Percentiles rank a stretch among this genome's conserved stretches.
These are phyloP conservation scores for Troides oblongomaculatus DNA, from an alignment of 2,888 invertebrate species.

Conservation along the genomic window DNA sequence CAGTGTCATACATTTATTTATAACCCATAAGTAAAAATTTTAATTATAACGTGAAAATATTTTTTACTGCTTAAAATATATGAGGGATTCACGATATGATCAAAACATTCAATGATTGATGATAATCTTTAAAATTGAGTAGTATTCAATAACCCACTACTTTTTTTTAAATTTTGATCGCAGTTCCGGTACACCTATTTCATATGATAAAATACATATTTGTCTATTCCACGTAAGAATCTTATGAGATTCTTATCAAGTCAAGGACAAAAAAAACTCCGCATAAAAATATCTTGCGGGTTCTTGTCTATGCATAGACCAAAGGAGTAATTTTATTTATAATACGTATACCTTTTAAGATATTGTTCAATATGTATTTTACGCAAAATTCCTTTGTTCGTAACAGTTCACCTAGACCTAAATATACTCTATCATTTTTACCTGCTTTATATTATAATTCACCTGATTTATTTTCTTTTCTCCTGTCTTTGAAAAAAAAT, in stretches of 20 bases:
- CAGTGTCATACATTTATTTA: no score
- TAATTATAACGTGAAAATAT: no score
- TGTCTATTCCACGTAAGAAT: no score
- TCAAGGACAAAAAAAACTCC: not conserved
- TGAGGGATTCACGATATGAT: not conserved
- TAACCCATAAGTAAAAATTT: no score
- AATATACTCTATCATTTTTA: not conserved
- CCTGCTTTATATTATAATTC: not conserved
- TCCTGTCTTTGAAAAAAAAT: not conserved
- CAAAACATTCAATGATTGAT: not conserved
- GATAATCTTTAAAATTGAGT: no score
- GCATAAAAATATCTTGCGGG: not conserved
- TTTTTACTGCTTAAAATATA: not conserved
- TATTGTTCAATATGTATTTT: not conserved
- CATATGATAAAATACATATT: no score
- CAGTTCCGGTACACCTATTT: no score
- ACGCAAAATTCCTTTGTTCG: not conserved
- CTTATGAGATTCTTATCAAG: no score
- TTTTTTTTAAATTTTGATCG: no score
- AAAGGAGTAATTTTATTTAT: not conserved
- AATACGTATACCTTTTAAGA: not conserved
- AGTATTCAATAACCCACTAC: no score
- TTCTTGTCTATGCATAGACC: not conserved
- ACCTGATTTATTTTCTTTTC: not conserved
- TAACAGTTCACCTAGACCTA: not conserved